Base-by-base conservation (phyloP, 2,113 vertebrate genomes). In the Prietella phreatophila region DNA sequence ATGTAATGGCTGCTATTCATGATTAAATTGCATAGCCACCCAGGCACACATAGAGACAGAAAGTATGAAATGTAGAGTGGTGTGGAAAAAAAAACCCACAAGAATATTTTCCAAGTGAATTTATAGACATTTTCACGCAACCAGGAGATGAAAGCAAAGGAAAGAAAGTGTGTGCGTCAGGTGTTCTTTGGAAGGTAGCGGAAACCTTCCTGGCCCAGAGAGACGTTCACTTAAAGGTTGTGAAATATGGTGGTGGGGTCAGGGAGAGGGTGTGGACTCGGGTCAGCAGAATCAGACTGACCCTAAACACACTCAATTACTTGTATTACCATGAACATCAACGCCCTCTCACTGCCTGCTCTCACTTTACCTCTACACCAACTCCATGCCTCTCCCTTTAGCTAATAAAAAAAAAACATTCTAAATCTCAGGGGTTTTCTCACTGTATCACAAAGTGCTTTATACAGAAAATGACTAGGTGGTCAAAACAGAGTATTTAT, bases 241-340 rank as follows among this genome's bases (percentile, higher is more conserved):
- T 86, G 83, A 91, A 92, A 91, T 81, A 91, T 84, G 60, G 86
- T 25, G 69, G 86, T 63, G 20, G 82, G 88, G 86, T 90, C 85
- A 89, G 73, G 73, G 60, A 84, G 79, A 56, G 87, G 61, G 71
- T 83, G 87, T 1, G 13, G 69, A 69, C 58, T 42, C 58, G 63
- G 91, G 61, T 89, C 87, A 91, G 85, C 86, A 47, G 50, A 89
- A 76, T 86, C 67, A 91, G 87, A 85, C 87, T 88, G 93, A 94
- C 92, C 92, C 91, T 89, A 92, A 88, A 92, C 91, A 92, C 91
- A 89, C 87, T 89, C 80, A 88, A 84, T 89, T 87, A 86, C 61
- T 58, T 36, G 4, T 87, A 90, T 92, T 91, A 89, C 89, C 27
- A 50, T 33, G 73, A 78, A 67, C 73, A 71, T 27, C 63, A 63